A percentile compares a stretch with the other conserved stretches of the same genome.
Conservation (phyloP, 1,140 invertebrate genomes). For the Danaus melanippus region DNA sequence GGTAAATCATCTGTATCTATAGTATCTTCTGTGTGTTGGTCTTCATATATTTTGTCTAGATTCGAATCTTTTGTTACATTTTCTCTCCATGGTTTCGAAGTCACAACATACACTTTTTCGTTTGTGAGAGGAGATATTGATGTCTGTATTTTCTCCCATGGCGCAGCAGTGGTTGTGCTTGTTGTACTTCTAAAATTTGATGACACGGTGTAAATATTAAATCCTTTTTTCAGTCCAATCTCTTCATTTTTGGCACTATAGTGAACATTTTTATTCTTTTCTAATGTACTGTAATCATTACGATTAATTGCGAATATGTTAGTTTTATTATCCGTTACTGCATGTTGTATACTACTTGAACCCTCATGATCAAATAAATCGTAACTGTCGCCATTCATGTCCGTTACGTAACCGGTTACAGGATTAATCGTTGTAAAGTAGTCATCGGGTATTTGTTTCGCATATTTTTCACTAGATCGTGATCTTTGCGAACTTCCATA, state of each 20-base stretch:
- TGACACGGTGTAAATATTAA: slow-evolving; percentile 57
- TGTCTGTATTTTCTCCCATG: slow-evolving; percentile 78
- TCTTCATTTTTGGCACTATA: slow-evolving; percentile 36
- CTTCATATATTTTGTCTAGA: too few species aligned
- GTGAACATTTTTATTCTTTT: slow-evolving; percentile 38
- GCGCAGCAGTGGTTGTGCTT: slow-evolving; percentile 52
- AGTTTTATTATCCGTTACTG: slow-evolving; percentile 53
- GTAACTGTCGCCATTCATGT: slow-evolving; percentile 50
- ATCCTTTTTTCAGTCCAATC: slow-evolving; percentile 33
- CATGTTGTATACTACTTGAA: slow-evolving; percentile 71
- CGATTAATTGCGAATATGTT: slow-evolving; percentile 26
- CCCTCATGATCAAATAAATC: slow-evolving; percentile 72
- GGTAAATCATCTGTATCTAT: slow-evolving; percentile 40
- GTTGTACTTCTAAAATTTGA: slow-evolving; percentile 51
- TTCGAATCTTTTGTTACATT: slow-evolving; percentile 35
- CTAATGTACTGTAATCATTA: slow-evolving; percentile 49
- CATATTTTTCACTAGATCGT: slow-evolving; percentile 72
- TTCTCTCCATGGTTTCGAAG: slow-evolving; percentile 75
- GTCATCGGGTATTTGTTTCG: slow-evolving; percentile 83
- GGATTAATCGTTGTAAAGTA: slow-evolving; percentile 79
- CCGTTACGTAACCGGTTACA: slow-evolving; percentile 34
- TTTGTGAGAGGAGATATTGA: slow-evolving; percentile 80
- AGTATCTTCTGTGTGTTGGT: too few species aligned
- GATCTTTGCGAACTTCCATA: slow-evolving; percentile 61
- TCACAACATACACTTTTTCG: slow-evolving; percentile 85